Base-by-base conservation (phyloP, 2,888 invertebrate genomes). In the Eulithis prunata region DNA sequence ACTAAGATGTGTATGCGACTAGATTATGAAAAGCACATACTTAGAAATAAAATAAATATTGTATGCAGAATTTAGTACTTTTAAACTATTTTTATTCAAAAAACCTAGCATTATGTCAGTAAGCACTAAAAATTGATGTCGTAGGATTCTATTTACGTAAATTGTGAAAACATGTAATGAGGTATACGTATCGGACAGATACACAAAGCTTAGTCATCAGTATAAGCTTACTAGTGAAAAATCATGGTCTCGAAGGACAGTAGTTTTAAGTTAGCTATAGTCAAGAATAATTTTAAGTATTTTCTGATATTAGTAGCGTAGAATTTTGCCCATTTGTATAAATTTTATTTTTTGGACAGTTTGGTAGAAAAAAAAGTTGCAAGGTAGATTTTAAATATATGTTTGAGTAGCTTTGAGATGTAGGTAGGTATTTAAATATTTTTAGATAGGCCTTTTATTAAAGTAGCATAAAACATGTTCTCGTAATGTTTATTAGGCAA, bases 371-470 rank as follows among this genome's bases (percentile, higher is more conserved):
- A n/a, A 13, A 59, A 52, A 41, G 41, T 45, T 67, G 47, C 32
- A 63, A 53, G 12, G 49, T 47, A 57, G 45, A 45, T 41, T 51
- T 47, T 43, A 41, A 36, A 47, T 53, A 57, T 57, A 49, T 63
- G 64, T 57, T 57, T 32, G 47, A 54, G 41, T 41, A 62, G n/a
- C 28, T 43, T 57, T 57, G 47, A 64, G 54, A 57, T 47, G 55
- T 68, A 68, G 60, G 64, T 64, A 67, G 67, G 63, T 68, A 68
- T 64, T 68, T 61, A 68, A 68, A 64, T 64, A 67, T 63, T 68
- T 63, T 64, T 64, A 64, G 57, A 68, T 68, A 68, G 64, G 57
- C 46, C 14, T 68, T 62, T 68, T 64, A 60, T 60, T 68, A 52
- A 64, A 57, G 49, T 61, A 64, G 61, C 38, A 53, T 67, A 57